Evolutionary conservation across 1,140 invertebrate genomes (phyloP), one percentile per base, ranked within the genome.

Genomic region (Catajapyx aquilonaris): DNA sequence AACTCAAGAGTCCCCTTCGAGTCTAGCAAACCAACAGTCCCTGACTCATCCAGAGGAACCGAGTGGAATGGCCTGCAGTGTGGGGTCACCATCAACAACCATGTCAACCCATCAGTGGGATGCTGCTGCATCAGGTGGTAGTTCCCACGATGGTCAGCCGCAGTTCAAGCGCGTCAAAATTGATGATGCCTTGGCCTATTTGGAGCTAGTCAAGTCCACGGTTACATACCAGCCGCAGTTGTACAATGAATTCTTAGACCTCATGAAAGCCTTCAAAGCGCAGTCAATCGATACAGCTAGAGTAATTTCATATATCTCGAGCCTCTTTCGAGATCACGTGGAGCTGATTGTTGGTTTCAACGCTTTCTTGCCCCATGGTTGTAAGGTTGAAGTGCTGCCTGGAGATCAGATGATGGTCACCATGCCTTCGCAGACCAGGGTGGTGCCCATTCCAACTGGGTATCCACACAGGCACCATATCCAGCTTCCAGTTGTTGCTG

Each of bases 211-310:
- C 32, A 98, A 98, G 57, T 85, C 76, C 55, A 93, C 94, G 63
- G 98, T 99, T 63, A 83, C 80, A 36, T 81, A 84, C 51, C 87
- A 96, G 52, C 93, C 94, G 9, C 87, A 96, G 63, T 91, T 98
- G 7, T 99, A 99, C 62, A 97, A 96, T 64, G 90, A 97, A 56
- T 99, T 99, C 53, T 61, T 99, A 43, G 95, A 99, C 58, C 98
- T 99, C 46, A 99, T 99, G 95, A 98, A 98, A 62, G 94, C 96
- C 59, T 98, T 97, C 49, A 97, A 98, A 60, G 94, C 88, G 32
- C 90, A 97, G 55, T 88, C 86, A 44, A 97, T 99, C 52, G 94
- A 99, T 60, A 98, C 94, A 0, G 93, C 91, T 4, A 93, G 93
- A 19, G 95, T 99, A 2, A 99, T 99, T 52, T 78, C 81, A 37